Evolutionary conservation across 2,113 vertebrate genomes (phyloP).

Genomic region (Larimichthys crocea): DNA sequence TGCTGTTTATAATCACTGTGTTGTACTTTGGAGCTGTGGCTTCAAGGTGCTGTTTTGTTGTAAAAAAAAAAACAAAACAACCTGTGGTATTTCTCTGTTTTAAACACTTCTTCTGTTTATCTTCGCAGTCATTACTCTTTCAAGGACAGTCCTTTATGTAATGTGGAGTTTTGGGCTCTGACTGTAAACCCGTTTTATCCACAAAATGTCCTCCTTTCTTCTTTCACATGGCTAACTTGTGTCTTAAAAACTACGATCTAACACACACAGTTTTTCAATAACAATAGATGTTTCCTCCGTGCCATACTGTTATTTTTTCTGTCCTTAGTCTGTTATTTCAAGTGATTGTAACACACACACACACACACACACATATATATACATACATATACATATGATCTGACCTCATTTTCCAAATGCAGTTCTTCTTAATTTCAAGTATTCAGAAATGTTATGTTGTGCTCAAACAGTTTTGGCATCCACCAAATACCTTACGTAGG

Average conservation of each 20-base stretch:
- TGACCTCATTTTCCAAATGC: not conserved
- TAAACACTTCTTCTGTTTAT: not conserved
- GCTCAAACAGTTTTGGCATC: no score
- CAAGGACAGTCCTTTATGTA: no score
- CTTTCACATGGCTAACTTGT: not conserved
- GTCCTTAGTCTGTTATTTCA: not conserved
- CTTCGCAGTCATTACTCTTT: not conserved
- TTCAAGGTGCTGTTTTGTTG: not conserved
- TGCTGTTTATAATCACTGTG: conserved; percentile 17
- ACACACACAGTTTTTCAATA: not conserved
- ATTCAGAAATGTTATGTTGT: not conserved
- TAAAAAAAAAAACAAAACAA: not conserved
- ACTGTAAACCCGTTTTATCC: not conserved
- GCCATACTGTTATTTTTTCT: not conserved
- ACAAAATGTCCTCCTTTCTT: not conserved
- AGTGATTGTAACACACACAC: not conserved
- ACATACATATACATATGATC: not conserved
- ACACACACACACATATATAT: no score
- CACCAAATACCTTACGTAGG: not conserved
- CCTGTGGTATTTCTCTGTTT: no score
- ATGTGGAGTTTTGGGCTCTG: not conserved
- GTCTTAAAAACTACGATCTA: not conserved
- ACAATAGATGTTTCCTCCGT: not conserved
- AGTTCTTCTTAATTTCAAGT: not conserved
- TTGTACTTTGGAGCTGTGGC: not conserved